A percentile compares a stretch with the other conserved stretches of the same genome.
phyloP scores from a whole-genome alignment of 2,113 vertebrate species.

The Geothlypis trichas region DNA sequence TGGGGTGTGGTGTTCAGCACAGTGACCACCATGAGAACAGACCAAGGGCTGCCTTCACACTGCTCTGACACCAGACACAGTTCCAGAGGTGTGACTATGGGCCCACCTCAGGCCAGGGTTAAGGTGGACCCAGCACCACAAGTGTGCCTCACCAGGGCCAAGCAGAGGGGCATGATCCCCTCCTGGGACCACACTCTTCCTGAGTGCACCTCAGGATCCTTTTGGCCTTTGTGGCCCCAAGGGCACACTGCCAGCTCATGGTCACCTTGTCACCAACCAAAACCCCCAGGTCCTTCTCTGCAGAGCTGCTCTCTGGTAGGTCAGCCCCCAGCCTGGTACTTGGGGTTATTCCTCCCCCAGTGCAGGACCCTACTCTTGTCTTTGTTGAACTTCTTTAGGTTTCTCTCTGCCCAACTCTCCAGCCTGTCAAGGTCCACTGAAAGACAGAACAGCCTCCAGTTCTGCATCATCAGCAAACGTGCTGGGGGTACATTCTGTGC shows the following conservation, averaged over 20 bases:
- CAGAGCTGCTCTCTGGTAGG: neutral
- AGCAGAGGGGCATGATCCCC: neutral
- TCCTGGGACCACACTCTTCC: neutral
- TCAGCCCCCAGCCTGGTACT: neutral
- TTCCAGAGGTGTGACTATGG: neutral
- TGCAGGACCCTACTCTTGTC: neutral
- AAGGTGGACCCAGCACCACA: neutral
- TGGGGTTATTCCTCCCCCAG: neutral
- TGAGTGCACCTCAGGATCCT: neutral
- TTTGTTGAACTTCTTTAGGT: neutral
- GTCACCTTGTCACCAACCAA: neutral
- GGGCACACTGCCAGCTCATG: neutral
- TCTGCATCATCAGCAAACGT: neutral
- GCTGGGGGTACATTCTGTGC: neutral
- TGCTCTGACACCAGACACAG: neutral
- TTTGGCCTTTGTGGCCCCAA: no score
- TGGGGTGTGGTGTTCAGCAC: neutral
- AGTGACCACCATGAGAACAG: fast-evolving
- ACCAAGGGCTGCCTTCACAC: neutral
- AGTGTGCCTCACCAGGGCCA: neutral
- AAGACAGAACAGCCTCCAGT: neutral
- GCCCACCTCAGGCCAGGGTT: neutral
- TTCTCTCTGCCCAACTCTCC: neutral
- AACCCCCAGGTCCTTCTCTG: neutral
- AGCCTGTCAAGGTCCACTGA: no score